Conservation (phyloP, 2,113 vertebrate species). For the Enhydra lutris region DNA sequence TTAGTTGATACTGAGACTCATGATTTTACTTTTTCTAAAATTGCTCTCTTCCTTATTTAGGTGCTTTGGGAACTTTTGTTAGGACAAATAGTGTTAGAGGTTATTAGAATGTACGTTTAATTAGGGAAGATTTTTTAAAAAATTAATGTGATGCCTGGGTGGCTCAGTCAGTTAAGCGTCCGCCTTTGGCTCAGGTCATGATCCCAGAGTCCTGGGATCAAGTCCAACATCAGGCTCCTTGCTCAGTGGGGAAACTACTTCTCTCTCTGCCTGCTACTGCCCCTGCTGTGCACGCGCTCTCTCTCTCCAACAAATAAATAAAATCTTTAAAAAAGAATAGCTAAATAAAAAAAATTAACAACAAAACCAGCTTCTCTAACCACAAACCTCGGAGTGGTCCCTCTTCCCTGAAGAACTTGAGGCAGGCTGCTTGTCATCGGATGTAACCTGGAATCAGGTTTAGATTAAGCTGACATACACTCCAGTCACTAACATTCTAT, state of each 20-base stretch:
- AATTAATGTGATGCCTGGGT: too few relatives aligned
- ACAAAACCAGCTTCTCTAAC: neutral
- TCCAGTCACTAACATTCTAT: neutral
- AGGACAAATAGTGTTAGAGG: neutral
- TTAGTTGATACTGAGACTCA: neutral
- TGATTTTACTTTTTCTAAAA: neutral
- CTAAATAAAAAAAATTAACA: neutral
- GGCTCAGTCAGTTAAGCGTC: neutral
- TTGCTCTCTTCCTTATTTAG: neutral
- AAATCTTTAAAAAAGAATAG: too few relatives aligned
- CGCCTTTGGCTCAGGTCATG: neutral
- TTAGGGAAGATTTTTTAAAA: neutral
- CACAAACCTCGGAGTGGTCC: rapidly evolving
- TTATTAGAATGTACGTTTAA: neutral
- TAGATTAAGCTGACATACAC: neutral
- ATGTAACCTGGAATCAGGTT: neutral
- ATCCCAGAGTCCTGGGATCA: neutral
- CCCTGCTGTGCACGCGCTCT: too few relatives aligned
- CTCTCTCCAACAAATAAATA: too few relatives aligned
- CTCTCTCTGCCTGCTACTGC: too few relatives aligned
- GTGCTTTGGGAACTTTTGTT: neutral
- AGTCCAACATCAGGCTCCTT: too few relatives aligned
- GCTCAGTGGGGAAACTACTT: too few relatives aligned
- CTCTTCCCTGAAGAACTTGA: neutral
- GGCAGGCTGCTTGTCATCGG: neutral